A percentile compares a stretch with the other conserved stretches of the same genome.
phyloP scores from a whole-genome alignment of 2,113 vertebrate genomes.

The Phylloscopus trochiloides region DNA sequence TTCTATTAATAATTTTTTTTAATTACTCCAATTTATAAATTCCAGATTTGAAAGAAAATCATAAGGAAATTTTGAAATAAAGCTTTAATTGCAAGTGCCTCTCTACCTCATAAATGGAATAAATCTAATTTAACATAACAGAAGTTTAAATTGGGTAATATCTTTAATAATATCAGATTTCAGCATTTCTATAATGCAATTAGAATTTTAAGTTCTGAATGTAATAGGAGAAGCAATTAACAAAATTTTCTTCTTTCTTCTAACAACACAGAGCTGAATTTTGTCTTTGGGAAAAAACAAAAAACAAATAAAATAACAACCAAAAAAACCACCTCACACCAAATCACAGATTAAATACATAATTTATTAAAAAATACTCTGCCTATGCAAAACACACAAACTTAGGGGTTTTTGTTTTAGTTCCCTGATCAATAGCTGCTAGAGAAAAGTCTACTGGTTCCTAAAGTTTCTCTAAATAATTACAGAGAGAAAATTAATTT shows the following conservation, averaged over 20 bases:
- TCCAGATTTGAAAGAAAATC: neutral
- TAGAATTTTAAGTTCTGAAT: neutral
- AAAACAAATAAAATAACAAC: neutral
- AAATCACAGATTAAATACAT: neutral
- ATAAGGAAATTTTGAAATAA: neutral
- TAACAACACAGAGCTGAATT: neutral
- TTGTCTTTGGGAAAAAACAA: neutral
- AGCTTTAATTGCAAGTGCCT: neutral
- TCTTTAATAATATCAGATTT: neutral
- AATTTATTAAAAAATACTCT: neutral
- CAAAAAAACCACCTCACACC: rapidly evolving
- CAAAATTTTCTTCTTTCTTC: neutral
- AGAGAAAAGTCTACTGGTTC: neutral
- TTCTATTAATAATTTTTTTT: neutral
- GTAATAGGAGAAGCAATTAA: neutral
- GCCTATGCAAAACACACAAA: rapidly evolving
- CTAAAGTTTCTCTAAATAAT: neutral
- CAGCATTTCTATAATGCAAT: neutral
- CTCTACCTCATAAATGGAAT: neutral
- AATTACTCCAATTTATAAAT: neutral
- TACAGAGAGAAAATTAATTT: neutral
- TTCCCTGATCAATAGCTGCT: neutral
- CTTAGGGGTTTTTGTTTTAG: rapidly evolving
- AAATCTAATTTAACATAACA: neutral
- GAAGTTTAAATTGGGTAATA: neutral